Percentiles rank a stretch among this genome's conserved stretches.
Evolutionary conservation across 2,113 vertebrate species (phyloP).

Genomic region (Leucopsar rothschildi): DNA sequence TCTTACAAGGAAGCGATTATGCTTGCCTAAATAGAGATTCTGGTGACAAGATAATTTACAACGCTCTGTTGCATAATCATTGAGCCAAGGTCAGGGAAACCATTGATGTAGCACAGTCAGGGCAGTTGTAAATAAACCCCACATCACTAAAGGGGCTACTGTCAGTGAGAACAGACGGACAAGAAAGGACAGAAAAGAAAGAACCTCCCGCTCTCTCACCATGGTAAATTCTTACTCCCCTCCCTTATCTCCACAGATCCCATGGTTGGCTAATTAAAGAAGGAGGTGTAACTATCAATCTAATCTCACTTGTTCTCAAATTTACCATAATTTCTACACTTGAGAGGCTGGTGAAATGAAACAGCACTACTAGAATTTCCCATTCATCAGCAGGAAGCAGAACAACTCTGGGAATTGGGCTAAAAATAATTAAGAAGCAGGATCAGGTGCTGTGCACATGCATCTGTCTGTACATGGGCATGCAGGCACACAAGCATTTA

Average conservation of each 20-base stretch:
- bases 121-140: slow-evolving; percentile 44
- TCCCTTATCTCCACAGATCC: background rate
- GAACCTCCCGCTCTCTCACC: background rate
- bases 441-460: background rate
- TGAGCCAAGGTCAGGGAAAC: slow-evolving; percentile 52
- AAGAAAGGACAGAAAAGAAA: slow-evolving; percentile 9
- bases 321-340: slow-evolving; percentile 10
- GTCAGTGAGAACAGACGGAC: background rate
- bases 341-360: slow-evolving; percentile 33
- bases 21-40: slow-evolving; percentile 35
- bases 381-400: slow-evolving; percentile 40
- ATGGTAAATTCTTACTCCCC: background rate
- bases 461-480: background rate
- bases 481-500: background rate
- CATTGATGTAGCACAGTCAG: background rate
- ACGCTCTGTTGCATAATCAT: slow-evolving; percentile 35
- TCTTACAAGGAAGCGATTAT: slow-evolving; percentile 54
- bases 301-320: slow-evolving; percentile 31
- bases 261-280: slow-evolving; percentile 21
- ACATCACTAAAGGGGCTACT: background rate
- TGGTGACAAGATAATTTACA: slow-evolving; percentile 64
- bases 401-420: slow-evolving; percentile 2
- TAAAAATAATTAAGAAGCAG: slow-evolving; percentile 43
- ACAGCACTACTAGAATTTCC: slow-evolving; percentile 12
- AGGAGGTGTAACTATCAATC: slow-evolving; percentile 34